Base-by-base conservation (phyloP, 92 coral and sea anemone species). In the Phenganax marumi region DNA sequence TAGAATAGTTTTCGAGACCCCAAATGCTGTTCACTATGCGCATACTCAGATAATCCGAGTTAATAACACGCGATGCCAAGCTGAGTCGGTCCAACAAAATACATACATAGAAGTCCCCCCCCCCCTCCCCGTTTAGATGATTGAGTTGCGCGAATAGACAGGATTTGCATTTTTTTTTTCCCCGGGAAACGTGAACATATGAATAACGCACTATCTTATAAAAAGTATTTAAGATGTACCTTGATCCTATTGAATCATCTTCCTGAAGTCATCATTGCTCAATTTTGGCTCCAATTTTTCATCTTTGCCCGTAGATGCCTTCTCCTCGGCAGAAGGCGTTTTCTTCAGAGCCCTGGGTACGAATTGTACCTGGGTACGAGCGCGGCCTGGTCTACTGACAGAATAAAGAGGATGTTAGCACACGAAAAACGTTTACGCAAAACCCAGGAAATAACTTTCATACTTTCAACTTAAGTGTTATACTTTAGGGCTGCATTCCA, bases 321-420 rank as follows among this genome's bases (percentile, higher is more conserved):
- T 91, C 6, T 47, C 12, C 6, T 33, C 50, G 14, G 48, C 22
- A 16, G 8, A 12, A 66, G 72, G 72, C 43, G 72, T n/a, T 66
- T 66, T 66, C 73, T 91, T 93, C 11, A 96, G 89, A 9, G 99
- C 90, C 80, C 99, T 91, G 52, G 98, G 98, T 16, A 95, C 73
- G 66, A 95, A 91, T 70, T 91, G 95, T 55, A 95, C 77, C 88
- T 95, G 97, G 78, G 97, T 95, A 81, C 97, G 91, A 70, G 98
- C 91, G 25, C 97, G 92, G 50, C 97, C 95, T 47, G 81, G 68
- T 61, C 97, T 91, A 87, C 95, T 89, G 21, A 48, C 16, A 72
- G 6, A 49, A 12, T 8, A 72, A 48, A 58, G 8, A 18, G 14
- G 5, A 58, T 18, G 5, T 14, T 58, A 58, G 43, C 43, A 33